Conservation (phyloP, 2,888 invertebrate species). For the Axea sp. region DNA sequence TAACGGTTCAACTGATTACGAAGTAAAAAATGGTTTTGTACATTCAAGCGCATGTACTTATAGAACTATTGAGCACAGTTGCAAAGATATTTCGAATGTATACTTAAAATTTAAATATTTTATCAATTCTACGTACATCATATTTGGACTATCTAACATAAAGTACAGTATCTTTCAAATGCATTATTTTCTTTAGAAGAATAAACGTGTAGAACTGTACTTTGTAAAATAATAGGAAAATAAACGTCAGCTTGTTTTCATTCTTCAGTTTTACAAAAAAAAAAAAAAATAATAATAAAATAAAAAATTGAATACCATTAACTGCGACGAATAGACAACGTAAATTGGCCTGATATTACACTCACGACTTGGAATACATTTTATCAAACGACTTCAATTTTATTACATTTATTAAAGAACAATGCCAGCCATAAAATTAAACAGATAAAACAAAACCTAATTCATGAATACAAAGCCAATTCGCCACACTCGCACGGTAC, state of each 20-base stretch:
- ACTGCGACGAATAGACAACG: conserved; percentile 12
- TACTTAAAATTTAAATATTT: conserved; percentile 6
- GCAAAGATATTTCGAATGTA: too few species aligned
- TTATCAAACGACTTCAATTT: conserved; percentile 29
- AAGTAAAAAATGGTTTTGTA: background rate
- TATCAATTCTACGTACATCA: background rate
- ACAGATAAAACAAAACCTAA: conserved; percentile 24
- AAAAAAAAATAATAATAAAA: background rate
- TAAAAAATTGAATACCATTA: conserved; percentile 16
- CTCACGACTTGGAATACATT: conserved; percentile 38
- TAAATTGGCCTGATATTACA: conserved; percentile 15
- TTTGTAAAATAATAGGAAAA: conserved; percentile 2
- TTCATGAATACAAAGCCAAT: conserved; percentile 15
- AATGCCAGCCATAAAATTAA: conserved; percentile 36
- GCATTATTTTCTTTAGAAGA: background rate
- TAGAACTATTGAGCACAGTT: too few species aligned
- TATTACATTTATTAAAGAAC: conserved; percentile 43
- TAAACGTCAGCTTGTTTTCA: background rate
- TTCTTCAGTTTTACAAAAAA: background rate
- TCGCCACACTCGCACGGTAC: background rate
- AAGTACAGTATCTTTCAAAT: background rate
- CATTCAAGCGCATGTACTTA: too few species aligned
- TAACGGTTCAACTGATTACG: background rate
- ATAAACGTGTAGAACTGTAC: conserved; percentile 1
- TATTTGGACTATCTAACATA: conserved; percentile 6